Base-by-base conservation (phyloP, 1,140 invertebrate species). In the Ruditapes philippinarum region DNA sequence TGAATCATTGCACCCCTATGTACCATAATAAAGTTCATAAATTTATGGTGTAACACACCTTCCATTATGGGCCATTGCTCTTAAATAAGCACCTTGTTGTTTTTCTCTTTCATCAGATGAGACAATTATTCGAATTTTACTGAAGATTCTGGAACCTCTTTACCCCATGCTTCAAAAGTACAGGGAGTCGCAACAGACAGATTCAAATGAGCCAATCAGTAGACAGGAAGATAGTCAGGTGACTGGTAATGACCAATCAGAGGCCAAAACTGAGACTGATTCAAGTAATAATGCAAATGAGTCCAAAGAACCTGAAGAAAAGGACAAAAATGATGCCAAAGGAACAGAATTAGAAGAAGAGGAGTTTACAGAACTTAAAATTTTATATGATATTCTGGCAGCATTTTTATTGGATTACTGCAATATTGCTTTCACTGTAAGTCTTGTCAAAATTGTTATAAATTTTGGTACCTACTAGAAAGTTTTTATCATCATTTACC, bases 141-240 rank as follows among this genome's bases (percentile, higher is more conserved):
- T 88, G 38, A 88, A 88, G 49, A 88, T 88, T 54, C 54, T 88
- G 49, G 85, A 88, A 28, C 85, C 85, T 25, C 31, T 88, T 17
- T 88, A 88, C 42, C 85, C 85, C 31, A 88, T 80, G 85, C 33
- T 88, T 51, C 31, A 80, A 49, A 79, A 70, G 45, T 88, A 88
- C 45, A 62, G 31, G 31, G 76, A 79, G 40, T 49, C 25, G 28
- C 12, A 33, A 14, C 33, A 78, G 7, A 25, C 51, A 78, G 36
- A 76, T 38, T 45, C 70, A 76, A 78, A 51, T 78, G 45, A 78
- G 54, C 31, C 62, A 84, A 19, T 54, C 40, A 51, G 45, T 42
- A 14, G 31, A 73, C 22, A 40, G 65, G 33, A 70, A 42, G 40
- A 57, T 28, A 38, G n/a, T 83, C 42, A 68, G 45, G 81, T 49